These are phyloP conservation scores for Tachystola acroxantha DNA, from an alignment of 2,888 invertebrate species.

Conservation along the genomic window DNA sequence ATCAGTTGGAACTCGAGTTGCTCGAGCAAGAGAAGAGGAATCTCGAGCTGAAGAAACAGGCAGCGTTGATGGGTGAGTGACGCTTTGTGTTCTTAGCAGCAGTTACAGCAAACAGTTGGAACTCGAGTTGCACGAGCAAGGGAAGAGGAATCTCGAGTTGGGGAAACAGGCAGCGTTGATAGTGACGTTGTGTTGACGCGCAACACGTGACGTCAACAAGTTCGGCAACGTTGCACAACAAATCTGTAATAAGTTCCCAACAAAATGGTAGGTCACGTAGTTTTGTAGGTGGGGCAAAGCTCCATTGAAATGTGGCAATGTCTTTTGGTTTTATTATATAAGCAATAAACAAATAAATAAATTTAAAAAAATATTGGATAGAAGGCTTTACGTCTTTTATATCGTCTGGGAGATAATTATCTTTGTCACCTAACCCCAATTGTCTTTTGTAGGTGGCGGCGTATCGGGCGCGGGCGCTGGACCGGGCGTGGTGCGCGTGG, in stretches of 20 bases:
- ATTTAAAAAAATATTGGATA: no score
- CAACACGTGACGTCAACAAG: no score
- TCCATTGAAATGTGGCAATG: no score
- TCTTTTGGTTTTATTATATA: no score
- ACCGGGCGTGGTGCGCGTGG: slow-evolving; percentile 32
- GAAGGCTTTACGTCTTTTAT: no score
- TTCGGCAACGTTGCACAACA: no score
- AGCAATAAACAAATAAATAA: no score
- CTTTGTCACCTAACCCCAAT: no score
- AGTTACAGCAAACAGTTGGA: slow-evolving; percentile 17
- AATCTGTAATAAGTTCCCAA: no score
- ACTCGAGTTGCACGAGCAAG: slow-evolving; percentile 21
- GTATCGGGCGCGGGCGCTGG: slow-evolving; percentile 3
- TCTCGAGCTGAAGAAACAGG: slow-evolving; percentile 20
- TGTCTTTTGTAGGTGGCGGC: no score
- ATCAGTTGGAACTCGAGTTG: slow-evolving; percentile 19
- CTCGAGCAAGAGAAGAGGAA: slow-evolving; percentile 29
- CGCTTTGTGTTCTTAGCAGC: slow-evolving; percentile 3
- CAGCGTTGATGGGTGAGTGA: slow-evolving; percentile 30
- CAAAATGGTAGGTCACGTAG: no score
- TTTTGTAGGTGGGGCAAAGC: no score
- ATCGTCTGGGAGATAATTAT: neutral
- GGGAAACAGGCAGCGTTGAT: slow-evolving; percentile 20
- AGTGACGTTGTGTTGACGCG: slow-evolving; percentile 20
- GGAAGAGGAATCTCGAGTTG: slow-evolving; percentile 27